These are phyloP conservation scores for Lepisosteus oculatus DNA, from an alignment of 2,113 vertebrate species.

Conservation along the genomic window DNA sequence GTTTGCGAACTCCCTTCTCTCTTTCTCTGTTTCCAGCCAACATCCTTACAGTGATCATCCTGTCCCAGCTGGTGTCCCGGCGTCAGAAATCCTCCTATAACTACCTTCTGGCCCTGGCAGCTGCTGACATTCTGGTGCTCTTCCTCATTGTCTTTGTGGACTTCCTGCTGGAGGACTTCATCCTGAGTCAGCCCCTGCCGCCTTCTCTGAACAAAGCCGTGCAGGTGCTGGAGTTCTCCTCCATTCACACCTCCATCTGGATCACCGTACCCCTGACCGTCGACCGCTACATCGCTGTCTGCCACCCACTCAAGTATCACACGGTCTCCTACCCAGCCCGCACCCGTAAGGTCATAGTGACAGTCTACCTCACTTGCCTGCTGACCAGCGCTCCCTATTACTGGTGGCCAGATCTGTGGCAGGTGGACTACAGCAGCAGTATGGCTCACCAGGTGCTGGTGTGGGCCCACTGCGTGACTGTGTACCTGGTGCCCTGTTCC, in stretches of 20 bases:
- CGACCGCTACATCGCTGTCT: slow-evolving; percentile 92
- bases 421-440: slow-evolving; percentile 73
- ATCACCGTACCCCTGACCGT: slow-evolving; percentile 91
- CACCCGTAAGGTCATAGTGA: slow-evolving; percentile 82
- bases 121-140: slow-evolving; percentile 90
- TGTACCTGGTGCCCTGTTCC: slow-evolving; percentile 89
- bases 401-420: slow-evolving; percentile 98
- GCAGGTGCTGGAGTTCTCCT: slow-evolving; percentile 91
- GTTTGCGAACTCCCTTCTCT: not conserved
- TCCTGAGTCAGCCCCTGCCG: slow-evolving; percentile 80
- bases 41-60: slow-evolving; percentile 92
- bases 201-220: slow-evolving; percentile 79
- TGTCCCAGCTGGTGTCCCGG: slow-evolving; percentile 90
- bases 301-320: slow-evolving; percentile 92
- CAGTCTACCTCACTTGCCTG: slow-evolving; percentile 85
- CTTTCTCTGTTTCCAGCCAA: slow-evolving; percentile 72
- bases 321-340: slow-evolving; percentile 90
- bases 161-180: slow-evolving; percentile 91
- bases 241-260: slow-evolving; percentile 97
- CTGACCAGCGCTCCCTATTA: slow-evolving; percentile 88
- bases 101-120: slow-evolving; percentile 92
- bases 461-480: slow-evolving; percentile 89
- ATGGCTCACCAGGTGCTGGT: slow-evolving; percentile 83
- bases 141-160: slow-evolving; percentile 95
- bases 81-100: slow-evolving; percentile 97